Conservation (phyloP, 1,140 invertebrate genomes). For the Dendrolimus punctatus region DNA sequence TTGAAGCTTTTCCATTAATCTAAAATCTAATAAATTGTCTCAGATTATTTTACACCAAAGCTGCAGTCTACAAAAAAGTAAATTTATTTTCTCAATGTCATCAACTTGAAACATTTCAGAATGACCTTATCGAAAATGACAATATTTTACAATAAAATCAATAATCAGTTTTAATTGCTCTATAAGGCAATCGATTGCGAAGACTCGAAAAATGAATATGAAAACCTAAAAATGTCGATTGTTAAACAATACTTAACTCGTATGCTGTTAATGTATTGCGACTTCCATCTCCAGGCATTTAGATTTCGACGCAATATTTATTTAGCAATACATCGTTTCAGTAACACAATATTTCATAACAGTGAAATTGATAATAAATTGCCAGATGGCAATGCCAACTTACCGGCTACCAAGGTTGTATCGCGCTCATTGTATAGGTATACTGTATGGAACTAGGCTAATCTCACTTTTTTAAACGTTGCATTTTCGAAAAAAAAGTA, state of each 20-base stretch:
- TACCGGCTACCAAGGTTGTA: slow-evolving; percentile 33
- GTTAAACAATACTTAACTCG: neutral
- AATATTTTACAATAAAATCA: too few relatives aligned
- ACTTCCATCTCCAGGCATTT: slow-evolving; percentile 8
- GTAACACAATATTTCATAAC: slow-evolving; percentile 50
- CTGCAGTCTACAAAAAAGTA: too few relatives aligned
- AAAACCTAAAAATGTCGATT: too few relatives aligned
- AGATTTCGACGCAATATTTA: slow-evolving; percentile 13
- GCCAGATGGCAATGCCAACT: slow-evolving; percentile 35
- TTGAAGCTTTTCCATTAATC: too few relatives aligned
- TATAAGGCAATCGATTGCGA: too few relatives aligned
- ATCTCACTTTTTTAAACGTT: slow-evolving; percentile 9
- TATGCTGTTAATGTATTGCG: slow-evolving; percentile 5
- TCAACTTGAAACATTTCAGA: too few relatives aligned
- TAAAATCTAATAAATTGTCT: too few relatives aligned
- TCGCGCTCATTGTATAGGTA: slow-evolving; percentile 1
- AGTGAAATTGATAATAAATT: slow-evolving; percentile 48
- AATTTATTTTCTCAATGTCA: too few relatives aligned
- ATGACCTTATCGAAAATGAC: too few relatives aligned
- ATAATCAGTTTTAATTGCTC: too few relatives aligned
- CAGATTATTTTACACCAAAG: too few relatives aligned
- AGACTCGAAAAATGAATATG: too few relatives aligned
- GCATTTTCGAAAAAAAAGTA: neutral
- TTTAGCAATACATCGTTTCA: slow-evolving; percentile 36
- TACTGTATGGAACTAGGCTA: slow-evolving; percentile 2